phyloP scores from a whole-genome alignment of 2,888 invertebrate genomes.

The Drosophila barbarae region DNA sequence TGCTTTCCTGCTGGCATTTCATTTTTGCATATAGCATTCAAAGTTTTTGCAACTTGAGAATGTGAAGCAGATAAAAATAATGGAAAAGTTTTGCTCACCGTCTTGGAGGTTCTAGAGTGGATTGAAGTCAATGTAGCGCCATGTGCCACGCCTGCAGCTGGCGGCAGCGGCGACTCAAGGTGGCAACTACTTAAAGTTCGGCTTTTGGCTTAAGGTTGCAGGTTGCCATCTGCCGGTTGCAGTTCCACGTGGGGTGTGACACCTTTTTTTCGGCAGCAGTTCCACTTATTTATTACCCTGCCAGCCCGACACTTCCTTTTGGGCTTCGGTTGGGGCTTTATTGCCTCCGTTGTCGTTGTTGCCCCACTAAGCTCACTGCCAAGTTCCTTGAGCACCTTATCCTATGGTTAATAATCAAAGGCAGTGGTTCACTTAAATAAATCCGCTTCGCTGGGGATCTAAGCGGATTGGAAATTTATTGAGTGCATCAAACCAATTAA shows the following conservation, averaged over 20 bases:
- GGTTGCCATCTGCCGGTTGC: conserved; percentile 7
- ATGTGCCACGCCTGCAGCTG: conserved; percentile 48
- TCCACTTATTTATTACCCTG: conserved; percentile 61
- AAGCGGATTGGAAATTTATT: conserved; percentile 24
- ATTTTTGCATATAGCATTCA: conserved; percentile 65
- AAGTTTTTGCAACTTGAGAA: conserved; percentile 70
- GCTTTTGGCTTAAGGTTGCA: conserved; percentile 46
- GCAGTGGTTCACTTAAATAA: background rate
- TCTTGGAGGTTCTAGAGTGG: conserved; percentile 38
- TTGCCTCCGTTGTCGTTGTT: conserved; percentile 11
- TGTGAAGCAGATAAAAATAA: conserved; percentile 75
- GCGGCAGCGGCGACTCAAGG: conserved; percentile 54
- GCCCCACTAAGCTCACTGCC: conserved; percentile 3
- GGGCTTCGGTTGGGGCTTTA: conserved; percentile 3
- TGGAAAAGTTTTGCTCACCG: conserved; percentile 67
- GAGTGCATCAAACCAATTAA: conserved; percentile 24
- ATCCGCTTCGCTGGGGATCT: conserved; percentile 3
- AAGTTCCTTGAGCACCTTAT: conserved; percentile 14
- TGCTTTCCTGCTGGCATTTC: conserved; percentile 25
- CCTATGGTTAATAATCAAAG: conserved; percentile 20
- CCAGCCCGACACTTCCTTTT: conserved; percentile 27
- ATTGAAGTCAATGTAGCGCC: conserved; percentile 36
- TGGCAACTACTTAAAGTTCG: conserved; percentile 66
- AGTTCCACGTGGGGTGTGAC: conserved; percentile 37
- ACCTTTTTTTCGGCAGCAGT: conserved; percentile 39